Evolutionary conservation across 2,113 vertebrate species (phyloP), one percentile per base, ranked within the genome.

Genomic region (Orientallactaga bullata): DNA sequence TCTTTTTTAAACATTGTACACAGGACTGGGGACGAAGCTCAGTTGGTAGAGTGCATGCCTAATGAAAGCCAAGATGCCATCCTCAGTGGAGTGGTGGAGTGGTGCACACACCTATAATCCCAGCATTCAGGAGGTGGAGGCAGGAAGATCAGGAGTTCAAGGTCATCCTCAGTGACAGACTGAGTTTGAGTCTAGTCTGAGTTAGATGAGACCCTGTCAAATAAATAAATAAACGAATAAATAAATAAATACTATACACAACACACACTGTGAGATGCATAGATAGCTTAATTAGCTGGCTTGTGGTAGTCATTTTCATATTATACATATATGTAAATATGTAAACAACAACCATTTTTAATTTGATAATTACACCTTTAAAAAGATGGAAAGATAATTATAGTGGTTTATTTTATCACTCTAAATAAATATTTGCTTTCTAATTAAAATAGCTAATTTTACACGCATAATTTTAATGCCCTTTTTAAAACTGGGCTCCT

Each of bases 381-480:
- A 78, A 84, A 69, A 35, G 39, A 81, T 58, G 21, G 24, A 71
- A 69, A 84, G 82, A 58, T 30, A 35, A 28, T 74, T 71, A 15
- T 71, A 79, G 66, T 68, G 89, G 82, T 83, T 90, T 92, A 21
- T 81, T 92, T 90, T 94, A 73, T 93, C 32, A 88, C 88, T 74
- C 78, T 83, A 88, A 88, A 85, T 81, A 60, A 28, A 85, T 37
- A 68, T 65, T 94, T 85, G 55, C 20, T 81, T 79, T 72, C 61
- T 30, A n/a, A 72, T 60, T 86, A 63, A 72, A 92, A 82, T 66
- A 37, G 13, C 23, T 82, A 71, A 86, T 79, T 95, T 74, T 84
- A 42, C 58, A 77, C 16, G 8, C 24, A 65, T 93, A 42, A 66
- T 79, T 93, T 89, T 28, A n/a, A 58, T 37, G 17, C 71, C 42